Evolutionary conservation across 2,113 vertebrate species (phyloP).

Genomic region (Sylvilagus bachmani): DNA sequence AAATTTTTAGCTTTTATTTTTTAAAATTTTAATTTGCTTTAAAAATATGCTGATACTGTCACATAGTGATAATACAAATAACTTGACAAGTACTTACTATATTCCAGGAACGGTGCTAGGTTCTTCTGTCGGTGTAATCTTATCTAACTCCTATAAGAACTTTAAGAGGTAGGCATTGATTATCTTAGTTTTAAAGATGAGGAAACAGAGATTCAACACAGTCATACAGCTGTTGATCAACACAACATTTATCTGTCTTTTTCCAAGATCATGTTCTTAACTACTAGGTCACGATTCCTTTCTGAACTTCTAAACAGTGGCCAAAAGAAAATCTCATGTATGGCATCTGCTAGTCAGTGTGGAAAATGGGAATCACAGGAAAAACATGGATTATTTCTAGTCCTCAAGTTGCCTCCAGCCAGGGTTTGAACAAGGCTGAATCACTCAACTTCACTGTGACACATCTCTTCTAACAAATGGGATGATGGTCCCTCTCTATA

Average conservation of each 20-base stretch:
- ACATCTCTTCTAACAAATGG: not conserved
- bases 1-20: not conserved
- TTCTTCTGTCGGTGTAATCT: not conserved
- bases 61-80: slow-evolving; percentile 19
- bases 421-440: not conserved
- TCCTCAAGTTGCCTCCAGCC: not conserved
- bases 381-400: not conserved
- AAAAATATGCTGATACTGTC: not conserved
- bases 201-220: not conserved
- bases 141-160: not conserved
- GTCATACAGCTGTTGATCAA: not conserved
- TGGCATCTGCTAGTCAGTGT: not conserved
- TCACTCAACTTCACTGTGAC: not conserved
- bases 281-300: not conserved
- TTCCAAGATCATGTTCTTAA: slow-evolving; percentile 10
- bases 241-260: not conserved
- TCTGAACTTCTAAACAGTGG: not conserved
- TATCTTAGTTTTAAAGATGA: slow-evolving; percentile 19
- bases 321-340: not conserved
- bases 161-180: not conserved
- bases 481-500: not conserved
- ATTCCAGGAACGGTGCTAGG: not conserved
- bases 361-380: not conserved
- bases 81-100: not conserved
- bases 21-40: not conserved